These are phyloP conservation scores for Dinocampus coccinellae DNA, from an alignment of 2,888 invertebrate species.

Conservation along the genomic window DNA sequence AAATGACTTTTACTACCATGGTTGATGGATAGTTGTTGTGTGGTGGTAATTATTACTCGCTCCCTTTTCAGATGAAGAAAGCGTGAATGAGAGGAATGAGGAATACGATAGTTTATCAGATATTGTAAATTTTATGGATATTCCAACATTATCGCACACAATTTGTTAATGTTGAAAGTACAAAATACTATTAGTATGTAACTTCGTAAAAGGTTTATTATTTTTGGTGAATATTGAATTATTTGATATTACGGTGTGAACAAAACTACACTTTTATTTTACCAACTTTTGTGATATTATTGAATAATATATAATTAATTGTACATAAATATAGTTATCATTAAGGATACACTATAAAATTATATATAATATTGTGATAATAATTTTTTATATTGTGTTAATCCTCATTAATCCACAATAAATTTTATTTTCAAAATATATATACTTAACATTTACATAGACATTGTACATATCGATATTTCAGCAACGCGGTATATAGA, in stretches of 20 bases:
- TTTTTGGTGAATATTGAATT: too few relatives aligned
- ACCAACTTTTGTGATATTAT: too few relatives aligned
- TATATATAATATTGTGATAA: too few relatives aligned
- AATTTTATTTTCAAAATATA: background rate
- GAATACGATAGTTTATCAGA: slow-evolving; percentile 30
- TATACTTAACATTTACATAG: background rate
- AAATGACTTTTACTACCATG: slow-evolving; percentile 21
- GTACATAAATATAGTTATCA: too few relatives aligned
- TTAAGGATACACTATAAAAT: too few relatives aligned
- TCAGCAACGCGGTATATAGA: background rate
- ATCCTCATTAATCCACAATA: background rate
- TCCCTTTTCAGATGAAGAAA: slow-evolving; percentile 20
- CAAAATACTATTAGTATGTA: too few relatives aligned
- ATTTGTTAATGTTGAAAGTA: too few relatives aligned
- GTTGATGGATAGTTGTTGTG: slow-evolving; percentile 43
- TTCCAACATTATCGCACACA: slow-evolving; percentile 11
- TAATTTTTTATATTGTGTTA: too few relatives aligned
- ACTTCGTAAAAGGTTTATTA: too few relatives aligned
- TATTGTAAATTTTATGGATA: slow-evolving; percentile 42
- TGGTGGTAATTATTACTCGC: slow-evolving; percentile 43
- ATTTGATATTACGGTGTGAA: too few relatives aligned
- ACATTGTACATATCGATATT: background rate
- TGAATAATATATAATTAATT: too few relatives aligned
- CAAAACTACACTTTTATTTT: too few relatives aligned
- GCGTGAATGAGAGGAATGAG: slow-evolving; percentile 22